phyloP scores from a whole-genome alignment of 2,888 invertebrate species.

The Plutella xylostella region DNA sequence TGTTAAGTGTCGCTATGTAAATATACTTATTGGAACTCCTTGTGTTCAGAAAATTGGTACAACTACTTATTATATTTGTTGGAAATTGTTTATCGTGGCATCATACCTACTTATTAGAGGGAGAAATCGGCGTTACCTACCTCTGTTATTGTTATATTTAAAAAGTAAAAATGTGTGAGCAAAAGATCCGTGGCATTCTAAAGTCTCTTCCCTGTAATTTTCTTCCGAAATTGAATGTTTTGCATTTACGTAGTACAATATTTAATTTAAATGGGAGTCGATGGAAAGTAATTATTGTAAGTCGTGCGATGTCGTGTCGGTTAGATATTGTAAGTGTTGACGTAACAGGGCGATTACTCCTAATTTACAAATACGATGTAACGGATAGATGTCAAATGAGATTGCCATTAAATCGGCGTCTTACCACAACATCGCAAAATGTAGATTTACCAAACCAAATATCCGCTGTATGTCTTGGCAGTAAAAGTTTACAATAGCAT shows the following conservation, averaged over 20 bases:
- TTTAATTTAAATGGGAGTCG: slow-evolving; percentile 10
- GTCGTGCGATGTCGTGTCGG: slow-evolving; percentile 10
- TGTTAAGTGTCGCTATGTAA: slow-evolving; percentile 1
- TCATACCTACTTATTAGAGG: background rate
- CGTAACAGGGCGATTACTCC: too few relatives aligned
- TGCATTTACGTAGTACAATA: slow-evolving; percentile 23
- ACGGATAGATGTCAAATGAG: too few relatives aligned
- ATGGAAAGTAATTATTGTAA: background rate
- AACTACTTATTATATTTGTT: slow-evolving; percentile 9
- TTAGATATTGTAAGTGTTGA: too few relatives aligned
- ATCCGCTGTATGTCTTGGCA: too few relatives aligned
- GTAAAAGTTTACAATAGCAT: too few relatives aligned
- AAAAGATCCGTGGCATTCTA: background rate
- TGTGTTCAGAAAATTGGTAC: slow-evolving; percentile 10
- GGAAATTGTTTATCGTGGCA: slow-evolving; percentile 3
- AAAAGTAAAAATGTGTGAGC: slow-evolving; percentile 3
- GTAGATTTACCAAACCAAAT: too few relatives aligned
- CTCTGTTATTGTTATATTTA: background rate
- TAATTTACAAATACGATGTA: too few relatives aligned
- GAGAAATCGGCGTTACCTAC: background rate
- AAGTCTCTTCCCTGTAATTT: background rate
- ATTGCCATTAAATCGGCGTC: too few relatives aligned
- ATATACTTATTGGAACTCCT: background rate
- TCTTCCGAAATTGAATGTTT: slow-evolving; percentile 6
- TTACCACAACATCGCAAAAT: too few relatives aligned